Evolutionary conservation across 2,888 invertebrate species (phyloP).

Genomic region (Ischnus inquisitorius): DNA sequence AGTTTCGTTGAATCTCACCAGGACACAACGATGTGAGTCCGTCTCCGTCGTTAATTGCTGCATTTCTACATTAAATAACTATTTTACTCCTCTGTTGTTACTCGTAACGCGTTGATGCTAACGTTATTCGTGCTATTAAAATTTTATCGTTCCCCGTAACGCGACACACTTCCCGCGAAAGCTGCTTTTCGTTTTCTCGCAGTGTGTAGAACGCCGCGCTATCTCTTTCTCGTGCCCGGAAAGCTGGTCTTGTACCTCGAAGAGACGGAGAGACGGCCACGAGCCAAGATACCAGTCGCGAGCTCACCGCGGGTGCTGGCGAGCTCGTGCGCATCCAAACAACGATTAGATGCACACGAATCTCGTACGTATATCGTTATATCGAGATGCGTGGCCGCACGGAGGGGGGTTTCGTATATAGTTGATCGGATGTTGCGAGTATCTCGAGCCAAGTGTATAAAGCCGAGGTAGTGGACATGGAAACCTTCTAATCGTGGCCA

Average conservation of each 20-base stretch:
- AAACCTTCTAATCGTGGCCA: slow-evolving; percentile 64
- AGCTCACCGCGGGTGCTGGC: neutral
- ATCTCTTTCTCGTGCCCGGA: slow-evolving; percentile 10
- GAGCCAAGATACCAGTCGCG: slow-evolving; percentile 27
- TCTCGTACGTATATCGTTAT: neutral
- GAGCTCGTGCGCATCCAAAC: slow-evolving; percentile 26
- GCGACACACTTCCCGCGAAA: slow-evolving; percentile 3
- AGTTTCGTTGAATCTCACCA: neutral
- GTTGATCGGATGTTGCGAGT: slow-evolving; percentile 44
- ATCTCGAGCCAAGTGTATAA: slow-evolving; percentile 56
- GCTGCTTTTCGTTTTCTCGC: neutral
- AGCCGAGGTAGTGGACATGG: slow-evolving; percentile 16
- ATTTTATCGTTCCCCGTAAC: slow-evolving; percentile 3
- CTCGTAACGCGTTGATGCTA: neutral
- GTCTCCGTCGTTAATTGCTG: neutral
- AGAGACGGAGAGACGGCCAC: slow-evolving; percentile 17
- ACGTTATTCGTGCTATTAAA: neutral
- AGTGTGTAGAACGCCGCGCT: neutral
- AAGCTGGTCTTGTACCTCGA: neutral
- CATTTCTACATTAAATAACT: slow-evolving; percentile 11
- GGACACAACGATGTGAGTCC: neutral
- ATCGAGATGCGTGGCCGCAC: neutral
- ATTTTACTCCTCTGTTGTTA: slow-evolving; percentile 1
- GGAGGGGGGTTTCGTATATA: neutral
- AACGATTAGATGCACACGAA: slow-evolving; percentile 27